Conservation (phyloP, 1,140 invertebrate genomes). For the Leptinotarsa lineolata region DNA sequence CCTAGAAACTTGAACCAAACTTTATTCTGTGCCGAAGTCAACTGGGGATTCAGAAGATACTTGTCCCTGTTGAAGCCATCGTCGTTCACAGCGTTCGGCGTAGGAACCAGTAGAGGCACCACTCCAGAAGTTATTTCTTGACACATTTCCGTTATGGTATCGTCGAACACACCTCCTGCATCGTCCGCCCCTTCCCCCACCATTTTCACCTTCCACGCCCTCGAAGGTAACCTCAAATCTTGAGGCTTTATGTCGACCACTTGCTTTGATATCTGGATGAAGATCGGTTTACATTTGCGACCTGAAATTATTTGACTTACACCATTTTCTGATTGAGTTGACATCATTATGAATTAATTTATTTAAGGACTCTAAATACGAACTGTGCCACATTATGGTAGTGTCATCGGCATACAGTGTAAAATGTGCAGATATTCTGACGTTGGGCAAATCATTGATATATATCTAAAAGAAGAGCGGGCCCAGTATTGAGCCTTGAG, state of each 20-base stretch:
- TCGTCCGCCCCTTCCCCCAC: conserved; percentile 73
- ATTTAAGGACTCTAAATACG: too few relatives aligned
- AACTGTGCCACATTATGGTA: too few relatives aligned
- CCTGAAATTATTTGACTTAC: conserved; percentile 43
- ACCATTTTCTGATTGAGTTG: background rate
- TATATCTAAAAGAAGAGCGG: too few relatives aligned
- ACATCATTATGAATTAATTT: too few relatives aligned
- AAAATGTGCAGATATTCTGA: too few relatives aligned
- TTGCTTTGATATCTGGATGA: conserved; percentile 68
- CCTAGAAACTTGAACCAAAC: conserved; percentile 66
- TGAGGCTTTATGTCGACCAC: conserved; percentile 65
- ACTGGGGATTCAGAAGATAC: conserved; percentile 66
- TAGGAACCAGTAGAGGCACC: conserved; percentile 62
- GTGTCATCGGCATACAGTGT: too few relatives aligned
- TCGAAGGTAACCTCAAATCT: conserved; percentile 65
- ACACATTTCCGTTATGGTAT: conserved; percentile 75
- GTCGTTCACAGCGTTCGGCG: conserved; percentile 64
- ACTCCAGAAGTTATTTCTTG: conserved; percentile 60
- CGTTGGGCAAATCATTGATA: too few relatives aligned
- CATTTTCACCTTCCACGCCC: conserved; percentile 71
- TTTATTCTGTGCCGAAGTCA: conserved; percentile 61
- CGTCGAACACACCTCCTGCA: conserved; percentile 73
- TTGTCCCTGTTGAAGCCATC: conserved; percentile 68
- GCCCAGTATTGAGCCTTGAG: too few relatives aligned
- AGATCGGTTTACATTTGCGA: conserved; percentile 63